These are phyloP conservation scores for Scophthalmus maximus DNA, from an alignment of 2,113 vertebrate species.

Conservation along the genomic window DNA sequence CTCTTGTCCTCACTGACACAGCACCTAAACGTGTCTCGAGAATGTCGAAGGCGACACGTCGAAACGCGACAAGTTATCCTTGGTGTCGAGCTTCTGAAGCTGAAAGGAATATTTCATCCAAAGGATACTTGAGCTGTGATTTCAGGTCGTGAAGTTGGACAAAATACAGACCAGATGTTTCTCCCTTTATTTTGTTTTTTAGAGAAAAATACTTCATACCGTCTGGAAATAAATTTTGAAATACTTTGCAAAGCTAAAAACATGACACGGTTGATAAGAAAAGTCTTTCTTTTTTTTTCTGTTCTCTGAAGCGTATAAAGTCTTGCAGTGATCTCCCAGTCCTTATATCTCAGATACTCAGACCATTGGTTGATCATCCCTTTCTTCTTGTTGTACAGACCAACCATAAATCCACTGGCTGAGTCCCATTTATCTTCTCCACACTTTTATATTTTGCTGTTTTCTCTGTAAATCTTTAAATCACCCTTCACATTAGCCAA, in stretches of 20 bases:
- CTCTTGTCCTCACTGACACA: slow-evolving; percentile 10
- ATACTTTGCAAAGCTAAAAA: not conserved
- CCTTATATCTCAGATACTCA: not conserved
- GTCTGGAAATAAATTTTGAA: not conserved
- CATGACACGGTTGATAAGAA: not conserved
- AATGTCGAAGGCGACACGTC: not conserved
- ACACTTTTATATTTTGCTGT: not conserved
- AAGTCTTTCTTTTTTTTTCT: too few relatives aligned
- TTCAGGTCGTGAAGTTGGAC: not conserved
- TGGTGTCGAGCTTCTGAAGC: not conserved
- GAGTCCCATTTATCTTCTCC: not conserved
- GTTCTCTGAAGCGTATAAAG: too few relatives aligned
- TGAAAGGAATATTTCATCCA: slow-evolving; percentile 1
- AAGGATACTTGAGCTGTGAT: not conserved
- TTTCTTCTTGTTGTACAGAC: slow-evolving; percentile 6
- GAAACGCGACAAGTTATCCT: slow-evolving; percentile 31
- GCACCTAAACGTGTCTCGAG: not conserved
- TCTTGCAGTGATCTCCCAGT: too few relatives aligned
- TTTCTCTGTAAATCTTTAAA: too few relatives aligned
- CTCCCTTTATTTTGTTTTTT: not conserved
- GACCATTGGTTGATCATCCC: not conserved
- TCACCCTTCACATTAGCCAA: too few relatives aligned
- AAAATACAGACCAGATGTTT: slow-evolving; percentile 4
- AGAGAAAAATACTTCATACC: not conserved
- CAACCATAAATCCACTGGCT: not conserved